Evolutionary conservation across 2,888 invertebrate genomes (phyloP).

Genomic region (Thera britannica): DNA sequence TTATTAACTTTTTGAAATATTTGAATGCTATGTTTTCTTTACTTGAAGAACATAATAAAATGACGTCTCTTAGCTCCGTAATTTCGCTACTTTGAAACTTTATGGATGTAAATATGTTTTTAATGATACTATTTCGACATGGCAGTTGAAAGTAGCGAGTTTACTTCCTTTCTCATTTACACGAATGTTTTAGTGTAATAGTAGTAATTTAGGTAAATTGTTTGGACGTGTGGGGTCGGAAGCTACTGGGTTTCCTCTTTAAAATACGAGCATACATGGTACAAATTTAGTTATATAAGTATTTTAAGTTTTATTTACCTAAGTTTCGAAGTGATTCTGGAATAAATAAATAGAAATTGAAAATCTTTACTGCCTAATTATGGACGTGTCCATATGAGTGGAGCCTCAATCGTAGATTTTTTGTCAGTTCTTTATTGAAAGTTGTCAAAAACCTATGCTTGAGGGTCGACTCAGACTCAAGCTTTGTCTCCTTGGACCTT

Average conservation of each 20-base stretch:
- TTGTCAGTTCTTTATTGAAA: too few relatives aligned
- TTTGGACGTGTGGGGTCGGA: slow-evolving; percentile 5
- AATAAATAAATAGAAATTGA: too few relatives aligned
- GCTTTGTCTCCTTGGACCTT: too few relatives aligned
- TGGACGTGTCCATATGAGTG: too few relatives aligned
- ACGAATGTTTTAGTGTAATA: slow-evolving; percentile 11
- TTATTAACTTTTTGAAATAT: not conserved
- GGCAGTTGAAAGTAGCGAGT: slow-evolving; percentile 15
- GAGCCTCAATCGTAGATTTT: too few relatives aligned
- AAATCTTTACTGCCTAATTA: too few relatives aligned
- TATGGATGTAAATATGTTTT: slow-evolving; percentile 29
- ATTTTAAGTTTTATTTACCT: too few relatives aligned
- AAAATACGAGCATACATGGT: too few relatives aligned
- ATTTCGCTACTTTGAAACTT: slow-evolving; percentile 5
- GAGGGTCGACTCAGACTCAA: too few relatives aligned
- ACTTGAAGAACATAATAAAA: not conserved
- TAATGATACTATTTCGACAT: slow-evolving; percentile 26
- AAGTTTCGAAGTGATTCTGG: too few relatives aligned
- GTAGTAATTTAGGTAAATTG: slow-evolving; percentile 13
- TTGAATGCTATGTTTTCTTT: not conserved
- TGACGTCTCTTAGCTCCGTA: slow-evolving; percentile 1
- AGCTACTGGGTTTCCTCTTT: not conserved
- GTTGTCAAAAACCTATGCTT: too few relatives aligned
- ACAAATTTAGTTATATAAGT: too few relatives aligned
- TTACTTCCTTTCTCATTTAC: slow-evolving; percentile 21